These are phyloP conservation scores for Itoplectis maculator DNA, from an alignment of 2,888 invertebrate genomes.

Conservation along the genomic window DNA sequence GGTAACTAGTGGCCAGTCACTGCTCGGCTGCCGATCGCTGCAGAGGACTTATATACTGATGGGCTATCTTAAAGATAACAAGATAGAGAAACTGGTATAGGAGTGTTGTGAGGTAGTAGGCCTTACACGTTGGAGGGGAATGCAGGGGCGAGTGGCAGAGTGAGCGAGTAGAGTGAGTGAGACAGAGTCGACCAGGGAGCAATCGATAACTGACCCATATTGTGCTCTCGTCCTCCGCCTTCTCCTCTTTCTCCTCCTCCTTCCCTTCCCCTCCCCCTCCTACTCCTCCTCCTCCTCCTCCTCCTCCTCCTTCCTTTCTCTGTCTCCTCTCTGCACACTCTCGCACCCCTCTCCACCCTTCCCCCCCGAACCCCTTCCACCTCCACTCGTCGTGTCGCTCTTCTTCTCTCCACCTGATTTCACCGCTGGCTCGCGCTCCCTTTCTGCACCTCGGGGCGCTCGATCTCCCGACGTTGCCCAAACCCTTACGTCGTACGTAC, in stretches of 20 bases:
- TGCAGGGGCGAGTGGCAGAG: conserved; percentile 70
- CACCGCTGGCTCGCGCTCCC: conserved; percentile 63
- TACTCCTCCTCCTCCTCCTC: conserved; percentile 50
- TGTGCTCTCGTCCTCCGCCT: conserved; percentile 69
- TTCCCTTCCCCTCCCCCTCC: conserved; percentile 9
- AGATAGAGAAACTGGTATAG: conserved; percentile 75
- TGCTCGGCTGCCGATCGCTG: neutral
- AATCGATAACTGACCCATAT: conserved; percentile 84
- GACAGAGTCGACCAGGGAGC: conserved; percentile 77
- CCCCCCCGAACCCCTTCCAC: conserved; percentile 18
- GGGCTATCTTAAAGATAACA: conserved; percentile 79
- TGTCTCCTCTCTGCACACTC: conserved; percentile 52
- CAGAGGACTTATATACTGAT: neutral
- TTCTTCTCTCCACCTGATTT: conserved; percentile 60
- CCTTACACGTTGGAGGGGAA: conserved; percentile 75
- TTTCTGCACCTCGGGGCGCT: conserved; percentile 53
- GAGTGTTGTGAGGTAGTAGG: conserved; percentile 78
- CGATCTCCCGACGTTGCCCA: conserved; percentile 58
- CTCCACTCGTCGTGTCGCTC: conserved; percentile 29
- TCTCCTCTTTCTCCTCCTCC: neutral
- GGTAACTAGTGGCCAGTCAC: conserved; percentile 3
- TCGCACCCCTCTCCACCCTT: conserved; percentile 23
- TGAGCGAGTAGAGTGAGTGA: conserved; percentile 57
- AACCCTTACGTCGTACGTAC: conserved; percentile 45
- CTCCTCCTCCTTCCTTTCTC: conserved; percentile 60